Percentiles rank a stretch among this genome's conserved stretches.
Evolutionary conservation across 2,797 vertebrate species (phyloP).

Genomic region (Lophius americanus): DNA sequence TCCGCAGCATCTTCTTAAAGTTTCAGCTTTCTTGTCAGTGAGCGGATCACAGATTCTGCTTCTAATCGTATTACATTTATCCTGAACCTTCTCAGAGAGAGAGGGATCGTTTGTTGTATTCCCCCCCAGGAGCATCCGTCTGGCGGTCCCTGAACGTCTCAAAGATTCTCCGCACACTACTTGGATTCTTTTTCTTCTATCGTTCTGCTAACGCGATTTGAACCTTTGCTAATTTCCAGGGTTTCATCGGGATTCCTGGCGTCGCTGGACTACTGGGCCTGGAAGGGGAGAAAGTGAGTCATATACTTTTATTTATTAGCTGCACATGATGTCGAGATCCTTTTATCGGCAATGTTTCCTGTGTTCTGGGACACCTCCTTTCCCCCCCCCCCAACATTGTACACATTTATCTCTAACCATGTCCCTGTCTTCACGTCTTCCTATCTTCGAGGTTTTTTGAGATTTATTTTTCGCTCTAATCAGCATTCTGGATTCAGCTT

Average conservation of each 20-base stretch:
- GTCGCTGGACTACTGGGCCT: slow-evolving; percentile 87
- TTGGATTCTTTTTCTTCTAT: neutral
- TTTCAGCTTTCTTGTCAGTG: too few relatives aligned
- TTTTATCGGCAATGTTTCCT: neutral
- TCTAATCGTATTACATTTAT: too few relatives aligned
- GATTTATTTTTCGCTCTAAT: slow-evolving; percentile 1
- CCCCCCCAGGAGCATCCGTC: neutral
- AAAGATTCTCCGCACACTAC: neutral
- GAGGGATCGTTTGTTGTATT: neutral
- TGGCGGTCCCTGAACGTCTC: neutral
- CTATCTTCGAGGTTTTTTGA: neutral
- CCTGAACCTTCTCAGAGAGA: too few relatives aligned
- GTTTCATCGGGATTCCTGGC: slow-evolving; percentile 95
- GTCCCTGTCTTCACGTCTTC: neutral
- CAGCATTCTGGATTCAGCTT: neutral
- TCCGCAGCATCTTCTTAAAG: too few relatives aligned
- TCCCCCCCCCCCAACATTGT: neutral
- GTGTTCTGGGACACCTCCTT: neutral
- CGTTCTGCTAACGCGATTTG: neutral
- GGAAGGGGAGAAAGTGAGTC: slow-evolving; percentile 92
- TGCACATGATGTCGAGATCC: neutral
- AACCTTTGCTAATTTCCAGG: slow-evolving; percentile 76
- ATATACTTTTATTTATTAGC: slow-evolving; percentile 8
- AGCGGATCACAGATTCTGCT: too few relatives aligned
- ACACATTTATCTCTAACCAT: neutral